Conservation (phyloP, 2,888 invertebrate genomes). For the Dolichopus griseipennis region DNA sequence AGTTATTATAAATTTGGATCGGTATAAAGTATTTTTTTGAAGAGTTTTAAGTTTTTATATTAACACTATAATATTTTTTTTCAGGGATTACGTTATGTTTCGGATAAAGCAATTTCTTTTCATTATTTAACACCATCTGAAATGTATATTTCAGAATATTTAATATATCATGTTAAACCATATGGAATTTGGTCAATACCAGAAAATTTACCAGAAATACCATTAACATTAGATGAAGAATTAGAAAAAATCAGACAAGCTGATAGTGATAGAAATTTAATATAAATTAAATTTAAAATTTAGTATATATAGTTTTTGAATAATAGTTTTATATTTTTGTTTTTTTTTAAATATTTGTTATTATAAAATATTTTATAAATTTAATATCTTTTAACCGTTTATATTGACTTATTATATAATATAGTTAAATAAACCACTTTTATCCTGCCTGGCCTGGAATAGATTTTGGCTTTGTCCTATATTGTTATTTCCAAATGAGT, state of each 20-base stretch:
- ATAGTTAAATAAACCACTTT: too few relatives aligned
- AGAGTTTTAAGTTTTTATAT: too few relatives aligned
- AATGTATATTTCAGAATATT: constrained; percentile 88
- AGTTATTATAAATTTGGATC: constrained; percentile 87
- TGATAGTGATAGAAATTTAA: background rate
- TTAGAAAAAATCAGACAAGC: background rate
- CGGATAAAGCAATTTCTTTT: constrained; percentile 84
- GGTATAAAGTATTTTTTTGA: constrained; percentile 26
- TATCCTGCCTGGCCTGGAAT: too few relatives aligned
- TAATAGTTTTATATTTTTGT: too few relatives aligned
- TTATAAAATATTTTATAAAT: too few relatives aligned
- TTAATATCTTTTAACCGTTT: too few relatives aligned
- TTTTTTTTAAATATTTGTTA: too few relatives aligned
- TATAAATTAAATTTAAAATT: too few relatives aligned
- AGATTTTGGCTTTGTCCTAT: too few relatives aligned
- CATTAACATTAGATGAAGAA: background rate
- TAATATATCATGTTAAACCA: constrained; percentile 81
- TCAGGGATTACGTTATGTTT: constrained; percentile 77
- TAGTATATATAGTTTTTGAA: too few relatives aligned
- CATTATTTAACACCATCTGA: constrained; percentile 81
- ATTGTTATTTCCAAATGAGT: too few relatives aligned
- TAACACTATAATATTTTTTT: background rate
- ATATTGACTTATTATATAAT: too few relatives aligned
- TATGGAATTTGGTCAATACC: constrained; percentile 49
- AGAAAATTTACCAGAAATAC: background rate